Percentiles rank a stretch among this genome's conserved stretches.
Evolutionary conservation across 2,888 invertebrate genomes (phyloP).

Genomic region (Poecilobothrus nobilitatus): DNA sequence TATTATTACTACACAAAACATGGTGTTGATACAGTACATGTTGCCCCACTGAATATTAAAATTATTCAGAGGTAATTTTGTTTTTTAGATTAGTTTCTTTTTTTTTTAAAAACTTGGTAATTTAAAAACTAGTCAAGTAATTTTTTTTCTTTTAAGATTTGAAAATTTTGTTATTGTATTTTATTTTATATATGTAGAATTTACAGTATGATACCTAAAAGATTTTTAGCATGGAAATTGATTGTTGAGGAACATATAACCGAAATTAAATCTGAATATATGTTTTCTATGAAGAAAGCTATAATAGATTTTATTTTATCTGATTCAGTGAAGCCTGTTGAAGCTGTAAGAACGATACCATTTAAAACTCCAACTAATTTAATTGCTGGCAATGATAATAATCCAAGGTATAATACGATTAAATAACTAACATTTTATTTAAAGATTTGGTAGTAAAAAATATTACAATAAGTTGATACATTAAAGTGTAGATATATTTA

Average conservation of each 20-base stretch:
- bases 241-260: conserved; percentile 55
- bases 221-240: conserved; percentile 54
- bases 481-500: no score
- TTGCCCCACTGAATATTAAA: conserved; percentile 70
- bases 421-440: no score
- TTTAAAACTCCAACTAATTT: conserved; percentile 47
- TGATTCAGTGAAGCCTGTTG: conserved; percentile 50
- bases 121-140: no score
- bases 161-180: no score
- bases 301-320: conserved; percentile 85
- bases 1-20: conserved; percentile 87
- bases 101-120: no score
- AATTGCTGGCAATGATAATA: conserved; percentile 3
- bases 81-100: no score
- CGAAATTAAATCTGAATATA: conserved; percentile 78
- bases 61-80: conserved; percentile 53
- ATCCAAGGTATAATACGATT: background rate
- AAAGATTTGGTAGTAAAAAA: no score
- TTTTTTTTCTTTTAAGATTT: no score
- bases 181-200: conserved; percentile 45
- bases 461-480: no score
- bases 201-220: conserved; percentile 53
- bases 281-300: conserved; percentile 81
- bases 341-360: conserved; percentile 32
- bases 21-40: conserved; percentile 83